These are phyloP conservation scores for Stichodactyla helianthus DNA, from an alignment of 64 coral and sea anemone species.

Conservation along the genomic window DNA sequence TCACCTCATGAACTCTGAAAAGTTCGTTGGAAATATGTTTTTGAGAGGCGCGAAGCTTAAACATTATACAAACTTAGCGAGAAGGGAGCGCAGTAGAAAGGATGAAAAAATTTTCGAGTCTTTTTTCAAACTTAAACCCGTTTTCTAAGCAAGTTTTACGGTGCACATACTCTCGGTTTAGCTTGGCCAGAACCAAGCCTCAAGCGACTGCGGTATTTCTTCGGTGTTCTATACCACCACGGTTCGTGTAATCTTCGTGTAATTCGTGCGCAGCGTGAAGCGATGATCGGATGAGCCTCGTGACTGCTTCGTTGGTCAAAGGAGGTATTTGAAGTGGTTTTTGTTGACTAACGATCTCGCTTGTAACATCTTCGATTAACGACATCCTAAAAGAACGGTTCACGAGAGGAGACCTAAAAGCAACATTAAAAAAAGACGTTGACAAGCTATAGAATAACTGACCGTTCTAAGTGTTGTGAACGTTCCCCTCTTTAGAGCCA, in stretches of 20 bases:
- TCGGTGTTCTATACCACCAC: background rate
- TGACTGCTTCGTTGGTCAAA: background rate
- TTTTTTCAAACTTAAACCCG: no score
- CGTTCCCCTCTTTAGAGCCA: no score
- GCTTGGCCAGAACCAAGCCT: background rate
- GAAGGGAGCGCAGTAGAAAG: no score
- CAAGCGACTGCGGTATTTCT: background rate
- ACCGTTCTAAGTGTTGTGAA: background rate
- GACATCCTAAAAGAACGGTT: constrained; percentile 13
- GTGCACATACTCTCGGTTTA: background rate
- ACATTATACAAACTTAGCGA: no score
- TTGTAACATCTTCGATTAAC: background rate
- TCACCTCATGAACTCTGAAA: no score
- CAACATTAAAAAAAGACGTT: background rate
- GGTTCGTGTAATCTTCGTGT: background rate
- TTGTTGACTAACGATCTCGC: background rate
- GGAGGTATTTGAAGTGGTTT: background rate
- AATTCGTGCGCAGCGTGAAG: constrained; percentile 1
- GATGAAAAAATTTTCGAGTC: no score
- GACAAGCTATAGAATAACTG: background rate
- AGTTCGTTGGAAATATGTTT: no score
- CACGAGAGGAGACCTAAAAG: background rate
- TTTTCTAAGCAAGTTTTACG: no score
- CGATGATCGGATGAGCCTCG: background rate
- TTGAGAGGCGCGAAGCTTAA: no score